Base-by-base conservation (phyloP, 2,797 vertebrate genomes). In the Acipenser oxyrinchus region DNA sequence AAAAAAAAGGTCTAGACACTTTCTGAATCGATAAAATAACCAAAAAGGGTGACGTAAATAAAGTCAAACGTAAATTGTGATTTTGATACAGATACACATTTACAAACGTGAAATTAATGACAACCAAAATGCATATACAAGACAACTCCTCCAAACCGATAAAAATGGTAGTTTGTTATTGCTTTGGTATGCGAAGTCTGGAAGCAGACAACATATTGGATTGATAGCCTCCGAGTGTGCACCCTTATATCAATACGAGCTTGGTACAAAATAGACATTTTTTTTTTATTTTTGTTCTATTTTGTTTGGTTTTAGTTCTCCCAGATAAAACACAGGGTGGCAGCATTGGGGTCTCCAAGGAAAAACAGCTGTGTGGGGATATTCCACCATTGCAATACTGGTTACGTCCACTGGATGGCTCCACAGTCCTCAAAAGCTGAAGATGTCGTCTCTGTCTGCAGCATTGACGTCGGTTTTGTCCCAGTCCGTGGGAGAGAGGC, bases 401-500 rank as follows among this genome's bases (percentile, higher is more conserved):
- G 64, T 23, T 50, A 10, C 51, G 18, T 68, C 72, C 69, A 50
- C 68, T 66, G 60, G 55, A 7, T 72, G 73, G 15, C 8, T 7
- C 60, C 65, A 63, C 68, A 72, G 72, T 64, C 65, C 68, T 94
- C 90, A 97, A 76, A 95, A 94, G 73, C 78, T 82, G 73, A 94
- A 91, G 62, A 87, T 67, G 64, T 95, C 93, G 6, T 93, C 93
- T 67, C 87, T 86, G 71, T 92, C 87, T 0, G 84, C 50, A 0
- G 82, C 61, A 52, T 82, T 74, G 9, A 77, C 68, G 9, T 96
- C 92, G 0, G 85, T 77, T 80, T 87, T 89, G 82, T 91, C 90
- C 94, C 95, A 96, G 84, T 90, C 90, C 6, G 81, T 82, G 1
- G 93, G 91, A 0, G 93, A 94, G 75, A 95, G 89, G 73, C 89